Conservation (phyloP, 37 sponge, comb jelly and placozoan genomes). For the Ephydatia muelleri region DNA sequence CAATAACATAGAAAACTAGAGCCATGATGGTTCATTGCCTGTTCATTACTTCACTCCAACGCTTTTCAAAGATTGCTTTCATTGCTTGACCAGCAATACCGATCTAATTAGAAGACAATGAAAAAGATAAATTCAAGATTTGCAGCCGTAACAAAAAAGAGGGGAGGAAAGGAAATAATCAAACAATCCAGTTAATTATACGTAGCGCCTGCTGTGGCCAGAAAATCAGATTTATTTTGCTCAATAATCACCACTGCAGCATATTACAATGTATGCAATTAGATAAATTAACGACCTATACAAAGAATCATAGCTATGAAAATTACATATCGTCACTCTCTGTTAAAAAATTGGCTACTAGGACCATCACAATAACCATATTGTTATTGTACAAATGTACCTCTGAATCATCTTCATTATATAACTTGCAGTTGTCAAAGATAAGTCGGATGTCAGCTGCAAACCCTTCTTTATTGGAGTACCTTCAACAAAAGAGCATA, state of each 20-base stretch:
- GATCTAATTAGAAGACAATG: conserved; percentile 49
- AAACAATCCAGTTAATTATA: too few species aligned
- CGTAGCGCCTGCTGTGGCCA: too few species aligned
- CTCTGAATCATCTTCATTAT: conserved; percentile 93
- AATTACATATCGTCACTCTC: too few species aligned
- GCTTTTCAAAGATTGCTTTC: conserved; percentile 78
- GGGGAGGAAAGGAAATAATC: neutral
- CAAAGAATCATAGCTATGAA: too few species aligned
- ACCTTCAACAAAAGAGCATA: conserved; percentile 53
- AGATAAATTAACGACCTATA: too few species aligned
- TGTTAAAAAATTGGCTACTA: too few species aligned
- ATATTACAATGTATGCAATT: too few species aligned
- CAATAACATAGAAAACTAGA: neutral
- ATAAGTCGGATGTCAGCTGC: conserved; percentile 72
- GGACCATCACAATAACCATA: neutral
- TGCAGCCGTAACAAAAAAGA: neutral
- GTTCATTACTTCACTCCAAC: conserved; percentile 60
- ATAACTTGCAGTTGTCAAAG: conserved; percentile 84
- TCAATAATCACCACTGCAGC: too few species aligned
- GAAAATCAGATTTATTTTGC: too few species aligned
- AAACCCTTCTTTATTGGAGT: conserved; percentile 64
- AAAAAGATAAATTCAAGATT: neutral
- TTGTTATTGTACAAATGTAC: conserved; percentile 23
- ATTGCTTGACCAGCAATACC: conserved; percentile 80
- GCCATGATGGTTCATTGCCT: neutral